A percentile compares a stretch with the other conserved stretches of the same genome.
Conservation (phyloP, 2,113 vertebrate genomes). For the Colossoma macropomum region DNA sequence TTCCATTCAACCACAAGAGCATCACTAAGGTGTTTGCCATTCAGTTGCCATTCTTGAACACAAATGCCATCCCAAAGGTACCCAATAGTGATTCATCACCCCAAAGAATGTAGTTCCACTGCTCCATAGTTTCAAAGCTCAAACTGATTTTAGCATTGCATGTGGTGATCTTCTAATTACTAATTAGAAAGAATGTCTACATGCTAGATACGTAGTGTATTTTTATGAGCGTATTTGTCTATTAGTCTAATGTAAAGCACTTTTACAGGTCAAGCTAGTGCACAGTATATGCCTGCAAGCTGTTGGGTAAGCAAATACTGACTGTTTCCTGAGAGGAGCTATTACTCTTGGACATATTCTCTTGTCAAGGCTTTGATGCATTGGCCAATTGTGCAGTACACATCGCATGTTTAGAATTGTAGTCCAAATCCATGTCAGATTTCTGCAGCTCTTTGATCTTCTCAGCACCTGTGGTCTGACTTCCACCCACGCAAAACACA, state of each 20-base stretch:
- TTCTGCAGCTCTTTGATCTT: conserved; percentile 53
- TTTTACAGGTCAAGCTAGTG: background rate
- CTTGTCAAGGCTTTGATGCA: conserved; percentile 27
- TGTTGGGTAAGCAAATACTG: conserved; percentile 17
- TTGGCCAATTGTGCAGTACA: conserved; percentile 1
- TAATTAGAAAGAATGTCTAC: background rate
- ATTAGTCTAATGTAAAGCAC: background rate
- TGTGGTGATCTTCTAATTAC: background rate
- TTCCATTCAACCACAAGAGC: background rate
- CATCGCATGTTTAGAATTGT: conserved; percentile 45
- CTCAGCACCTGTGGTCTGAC: conserved; percentile 37
- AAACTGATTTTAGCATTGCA: background rate
- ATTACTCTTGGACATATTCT: conserved; percentile 33
- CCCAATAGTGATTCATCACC: background rate
- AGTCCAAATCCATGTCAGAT: conserved; percentile 31
- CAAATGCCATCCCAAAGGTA: background rate
- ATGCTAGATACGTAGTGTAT: background rate
- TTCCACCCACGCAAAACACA: conserved; percentile 30
- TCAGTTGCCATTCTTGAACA: no score
- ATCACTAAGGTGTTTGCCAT: background rate
- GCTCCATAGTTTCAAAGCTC: background rate
- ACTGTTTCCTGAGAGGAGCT: background rate
- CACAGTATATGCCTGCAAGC: background rate
- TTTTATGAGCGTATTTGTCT: background rate
- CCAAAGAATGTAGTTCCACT: background rate